These are phyloP conservation scores for Cecidostiba fungosa DNA, from an alignment of 2,888 invertebrate genomes.

Conservation along the genomic window DNA sequence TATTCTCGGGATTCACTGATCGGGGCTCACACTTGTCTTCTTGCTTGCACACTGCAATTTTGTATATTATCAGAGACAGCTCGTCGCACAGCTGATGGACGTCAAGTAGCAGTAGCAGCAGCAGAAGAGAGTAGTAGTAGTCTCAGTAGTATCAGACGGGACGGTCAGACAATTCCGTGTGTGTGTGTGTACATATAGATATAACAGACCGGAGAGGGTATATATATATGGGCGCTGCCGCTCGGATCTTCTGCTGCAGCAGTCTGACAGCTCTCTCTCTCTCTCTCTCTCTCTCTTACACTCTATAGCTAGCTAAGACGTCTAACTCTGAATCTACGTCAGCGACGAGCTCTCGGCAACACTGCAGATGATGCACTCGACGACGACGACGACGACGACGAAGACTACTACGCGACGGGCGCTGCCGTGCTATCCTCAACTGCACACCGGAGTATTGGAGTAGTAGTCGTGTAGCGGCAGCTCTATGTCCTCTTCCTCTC, in stretches of 20 bases:
- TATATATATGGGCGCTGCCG: slow-evolving; percentile 20
- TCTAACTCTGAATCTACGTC: background rate
- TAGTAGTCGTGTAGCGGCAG: background rate
- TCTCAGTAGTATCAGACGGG: slow-evolving; percentile 54
- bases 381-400: slow-evolving; percentile 4
- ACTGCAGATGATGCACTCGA: slow-evolving; percentile 16
- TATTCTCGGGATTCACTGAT: too few species aligned
- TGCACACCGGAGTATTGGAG: background rate
- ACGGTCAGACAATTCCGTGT: slow-evolving; percentile 38
- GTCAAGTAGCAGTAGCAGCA: too few species aligned
- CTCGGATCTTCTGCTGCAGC: background rate
- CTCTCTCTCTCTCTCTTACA: too few species aligned
- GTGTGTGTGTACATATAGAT: background rate
- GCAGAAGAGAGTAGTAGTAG: background rate
- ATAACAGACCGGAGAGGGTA: slow-evolving; percentile 3
- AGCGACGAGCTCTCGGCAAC: background rate
- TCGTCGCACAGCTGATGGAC: too few species aligned
- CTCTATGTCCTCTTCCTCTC: slow-evolving; percentile 15
- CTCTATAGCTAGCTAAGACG: background rate
- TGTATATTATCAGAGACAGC: too few species aligned
- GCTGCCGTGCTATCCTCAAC: slow-evolving; percentile 25
- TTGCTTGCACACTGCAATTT: too few species aligned
- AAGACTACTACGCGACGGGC: background rate
- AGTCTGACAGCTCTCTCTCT: background rate
- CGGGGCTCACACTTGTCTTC: background rate